phyloP scores from a whole-genome alignment of 2,797 vertebrate genomes.

The Bradypus variegatus region DNA sequence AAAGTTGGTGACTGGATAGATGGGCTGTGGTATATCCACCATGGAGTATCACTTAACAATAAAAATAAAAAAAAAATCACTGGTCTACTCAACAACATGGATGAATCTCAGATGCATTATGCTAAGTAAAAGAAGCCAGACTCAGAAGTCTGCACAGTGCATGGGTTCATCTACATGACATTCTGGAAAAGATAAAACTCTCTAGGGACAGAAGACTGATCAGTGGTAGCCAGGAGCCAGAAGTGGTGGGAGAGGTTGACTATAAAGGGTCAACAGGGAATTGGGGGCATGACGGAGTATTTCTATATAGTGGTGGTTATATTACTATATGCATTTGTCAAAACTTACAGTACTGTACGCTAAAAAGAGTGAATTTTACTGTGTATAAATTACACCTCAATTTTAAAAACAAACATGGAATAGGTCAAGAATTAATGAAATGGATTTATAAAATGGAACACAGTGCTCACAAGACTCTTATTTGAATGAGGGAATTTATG shows the following conservation, averaged over 20 bases:
- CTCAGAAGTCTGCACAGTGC: background rate
- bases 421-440: slow-evolving; percentile 10
- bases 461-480: slow-evolving; percentile 31
- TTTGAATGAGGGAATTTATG: slow-evolving; percentile 17
- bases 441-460: slow-evolving; percentile 38
- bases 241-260: background rate
- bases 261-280: background rate
- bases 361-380: background rate
- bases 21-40: background rate
- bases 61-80: slow-evolving; percentile 17
- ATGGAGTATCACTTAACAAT: background rate
- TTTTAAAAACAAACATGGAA: slow-evolving; percentile 25
- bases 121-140: background rate
- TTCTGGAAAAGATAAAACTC: slow-evolving; percentile 23
- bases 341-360: background rate
- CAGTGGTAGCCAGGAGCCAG: background rate
- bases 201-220: slow-evolving; percentile 10
- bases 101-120: background rate
- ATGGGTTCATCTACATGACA: background rate
- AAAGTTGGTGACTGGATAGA: background rate
- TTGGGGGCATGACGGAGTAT: background rate
- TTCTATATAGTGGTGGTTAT: background rate
- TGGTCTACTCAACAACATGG: background rate
- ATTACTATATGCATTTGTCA: background rate
- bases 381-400: slow-evolving; percentile 5